These are phyloP conservation scores for Oligia strigilis DNA, from an alignment of 2,888 invertebrate species.

Conservation along the genomic window DNA sequence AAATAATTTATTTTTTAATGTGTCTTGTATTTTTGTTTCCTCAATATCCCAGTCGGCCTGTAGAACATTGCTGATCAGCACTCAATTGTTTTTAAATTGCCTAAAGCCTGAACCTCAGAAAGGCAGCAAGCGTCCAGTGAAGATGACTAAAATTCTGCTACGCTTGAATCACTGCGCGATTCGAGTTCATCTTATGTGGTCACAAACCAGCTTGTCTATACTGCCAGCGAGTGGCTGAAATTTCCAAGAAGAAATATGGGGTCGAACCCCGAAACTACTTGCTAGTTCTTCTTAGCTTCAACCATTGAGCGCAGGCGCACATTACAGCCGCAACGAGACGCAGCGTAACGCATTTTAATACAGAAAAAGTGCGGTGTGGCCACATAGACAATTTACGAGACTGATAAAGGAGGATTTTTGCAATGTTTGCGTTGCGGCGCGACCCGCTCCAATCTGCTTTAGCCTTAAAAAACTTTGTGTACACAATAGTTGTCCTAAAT, in stretches of 20 bases:
- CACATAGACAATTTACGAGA: background rate
- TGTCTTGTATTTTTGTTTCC: slow-evolving; percentile 16
- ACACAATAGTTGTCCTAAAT: slow-evolving; percentile 22
- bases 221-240: background rate
- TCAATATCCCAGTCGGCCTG: background rate
- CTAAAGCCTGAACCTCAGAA: background rate
- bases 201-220: background rate
- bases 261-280: background rate
- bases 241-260: background rate
- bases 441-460: background rate
- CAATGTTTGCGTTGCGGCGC: background rate
- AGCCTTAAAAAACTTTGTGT: background rate
- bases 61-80: background rate
- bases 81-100: no score
- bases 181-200: background rate
- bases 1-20: slow-evolving; percentile 66
- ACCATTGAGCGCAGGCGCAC: background rate
- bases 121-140: background rate
- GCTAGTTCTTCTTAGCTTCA: background rate
- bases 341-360: background rate
- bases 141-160: background rate
- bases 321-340: background rate
- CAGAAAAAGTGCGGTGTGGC: background rate
- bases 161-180: background rate
- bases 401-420: background rate